These are phyloP conservation scores for Cryptoblepharus egeriae DNA, from an alignment of 2,797 vertebrate species.

Conservation along the genomic window DNA sequence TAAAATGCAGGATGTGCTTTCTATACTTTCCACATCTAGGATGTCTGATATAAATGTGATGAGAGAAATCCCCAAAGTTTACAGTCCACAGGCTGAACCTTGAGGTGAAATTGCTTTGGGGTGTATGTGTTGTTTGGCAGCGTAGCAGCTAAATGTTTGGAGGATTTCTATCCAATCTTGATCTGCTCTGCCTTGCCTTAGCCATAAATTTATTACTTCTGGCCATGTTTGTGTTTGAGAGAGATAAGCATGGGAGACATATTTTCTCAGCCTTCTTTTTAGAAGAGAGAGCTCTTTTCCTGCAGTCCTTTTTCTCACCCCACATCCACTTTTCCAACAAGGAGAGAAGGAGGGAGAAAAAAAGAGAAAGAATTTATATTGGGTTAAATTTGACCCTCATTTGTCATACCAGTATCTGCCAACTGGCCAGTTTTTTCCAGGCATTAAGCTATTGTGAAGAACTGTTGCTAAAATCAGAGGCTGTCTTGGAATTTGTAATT, in stretches of 20 bases:
- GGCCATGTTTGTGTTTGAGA: slow-evolving; percentile 49
- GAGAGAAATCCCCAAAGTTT: slow-evolving; percentile 24
- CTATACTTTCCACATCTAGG: not conserved
- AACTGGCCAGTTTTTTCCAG: not conserved
- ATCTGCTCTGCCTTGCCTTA: slow-evolving; percentile 26
- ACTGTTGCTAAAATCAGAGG: not conserved
- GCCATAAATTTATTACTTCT: slow-evolving; percentile 43
- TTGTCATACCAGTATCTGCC: slow-evolving; percentile 20
- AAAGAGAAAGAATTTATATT: slow-evolving; percentile 29
- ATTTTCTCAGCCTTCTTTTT: slow-evolving; percentile 36
- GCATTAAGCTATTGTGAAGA: slow-evolving; percentile 20
- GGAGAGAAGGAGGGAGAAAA: slow-evolving; percentile 14
- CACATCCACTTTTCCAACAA: not conserved
- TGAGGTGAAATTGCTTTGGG: slow-evolving; percentile 2
- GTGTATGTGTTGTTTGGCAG: not conserved
- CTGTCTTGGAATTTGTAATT: slow-evolving; percentile 27
- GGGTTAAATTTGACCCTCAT: slow-evolving; percentile 47
- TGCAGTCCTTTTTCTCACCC: not conserved
- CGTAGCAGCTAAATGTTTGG: not conserved
- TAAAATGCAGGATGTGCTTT: not conserved
- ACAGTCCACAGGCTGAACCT: slow-evolving; percentile 35
- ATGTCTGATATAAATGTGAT: slow-evolving; percentile 22
- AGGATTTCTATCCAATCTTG: slow-evolving; percentile 35
- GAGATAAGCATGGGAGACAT: slow-evolving; percentile 66
- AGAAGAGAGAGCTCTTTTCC: too few relatives aligned